Percentiles rank a stretch among this genome's conserved stretches.
phyloP scores from a whole-genome alignment of 2,113 vertebrate genomes.

The Aix galericulata region DNA sequence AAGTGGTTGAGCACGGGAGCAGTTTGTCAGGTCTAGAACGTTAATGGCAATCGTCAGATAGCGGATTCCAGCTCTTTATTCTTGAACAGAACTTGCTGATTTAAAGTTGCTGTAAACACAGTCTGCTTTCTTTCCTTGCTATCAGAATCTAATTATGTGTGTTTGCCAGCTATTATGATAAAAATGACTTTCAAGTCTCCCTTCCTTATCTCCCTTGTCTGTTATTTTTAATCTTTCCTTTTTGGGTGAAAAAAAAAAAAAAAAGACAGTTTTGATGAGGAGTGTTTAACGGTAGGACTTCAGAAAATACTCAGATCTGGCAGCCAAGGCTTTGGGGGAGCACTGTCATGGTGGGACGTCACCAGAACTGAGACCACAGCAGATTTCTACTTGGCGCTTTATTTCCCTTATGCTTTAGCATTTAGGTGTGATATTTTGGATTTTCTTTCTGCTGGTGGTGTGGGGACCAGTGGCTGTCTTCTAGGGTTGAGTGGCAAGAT shows the following conservation, averaged over 20 bases:
- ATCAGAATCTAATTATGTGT: neutral
- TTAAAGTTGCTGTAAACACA: neutral
- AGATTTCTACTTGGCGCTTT: neutral
- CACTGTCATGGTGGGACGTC: too few species aligned
- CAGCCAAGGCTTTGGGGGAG: neutral
- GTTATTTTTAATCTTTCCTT: neutral
- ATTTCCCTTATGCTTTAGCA: neutral
- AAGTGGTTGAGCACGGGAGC: neutral
- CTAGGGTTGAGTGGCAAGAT: fast-evolving
- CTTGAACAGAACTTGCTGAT: neutral
- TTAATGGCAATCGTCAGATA: neutral
- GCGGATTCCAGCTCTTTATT: neutral
- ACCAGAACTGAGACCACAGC: neutral
- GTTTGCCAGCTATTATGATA: neutral
- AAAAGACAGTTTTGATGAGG: neutral
- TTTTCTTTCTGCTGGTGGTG: neutral
- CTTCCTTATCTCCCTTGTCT: neutral
- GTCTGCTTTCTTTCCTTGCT: neutral
- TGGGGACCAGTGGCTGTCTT: neutral
- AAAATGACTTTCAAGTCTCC: neutral
- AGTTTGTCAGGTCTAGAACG: neutral
- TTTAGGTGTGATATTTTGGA: neutral
- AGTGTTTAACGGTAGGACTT: neutral
- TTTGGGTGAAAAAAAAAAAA: neutral
- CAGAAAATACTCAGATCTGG: neutral